Evolutionary conservation across 2,113 vertebrate genomes (phyloP), one percentile per base, ranked within the genome.

Genomic region (Halcyon senegalensis): DNA sequence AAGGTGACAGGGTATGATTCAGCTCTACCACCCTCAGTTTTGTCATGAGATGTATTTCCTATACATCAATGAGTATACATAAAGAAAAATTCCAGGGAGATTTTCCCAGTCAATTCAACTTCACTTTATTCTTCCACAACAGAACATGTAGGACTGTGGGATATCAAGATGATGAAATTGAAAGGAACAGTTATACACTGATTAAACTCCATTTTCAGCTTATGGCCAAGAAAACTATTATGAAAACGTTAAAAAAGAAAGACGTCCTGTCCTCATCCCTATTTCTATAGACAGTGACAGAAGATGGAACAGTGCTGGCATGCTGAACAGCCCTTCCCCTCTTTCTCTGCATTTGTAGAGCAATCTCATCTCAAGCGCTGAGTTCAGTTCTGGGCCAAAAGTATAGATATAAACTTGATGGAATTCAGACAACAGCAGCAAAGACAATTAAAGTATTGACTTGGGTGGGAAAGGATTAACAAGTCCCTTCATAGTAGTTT

Each of bases 141-240:
- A 90, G 55, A 75, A 39, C 33, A 59, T 13, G 58, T 53, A 90
- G 68, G 56, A 81, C 62, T 50, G 16, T 44, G 53, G 44, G 62
- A 75, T 60, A 89, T 28, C 39, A 69, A 88, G 56, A 78, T 5
- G 0, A 3, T 74, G 82, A 90, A 95, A 90, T 46, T 82, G 58
- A 87, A 87, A 93, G n/a, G n/a, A 94, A 94, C 39, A 70, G 64
- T 88, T 84, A 89, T 7, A 69, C 43, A 84, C 37, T 87, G 64
- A 72, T 93, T 93, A 75, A 94, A 87, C 35, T 69, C 39, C 58
- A 74, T 64, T n/a, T 82, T 78, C 81, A 91, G 43, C 21, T 95
- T 90, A 89, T 39, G 58, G 58, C n/a, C 69, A 89, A 90, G 53
- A 87, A 93, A 92, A 81, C 76, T 72, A 51, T 60, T 50, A 70